Base-by-base conservation (phyloP, 2,113 vertebrate species). In the Sylvia atricapilla region DNA sequence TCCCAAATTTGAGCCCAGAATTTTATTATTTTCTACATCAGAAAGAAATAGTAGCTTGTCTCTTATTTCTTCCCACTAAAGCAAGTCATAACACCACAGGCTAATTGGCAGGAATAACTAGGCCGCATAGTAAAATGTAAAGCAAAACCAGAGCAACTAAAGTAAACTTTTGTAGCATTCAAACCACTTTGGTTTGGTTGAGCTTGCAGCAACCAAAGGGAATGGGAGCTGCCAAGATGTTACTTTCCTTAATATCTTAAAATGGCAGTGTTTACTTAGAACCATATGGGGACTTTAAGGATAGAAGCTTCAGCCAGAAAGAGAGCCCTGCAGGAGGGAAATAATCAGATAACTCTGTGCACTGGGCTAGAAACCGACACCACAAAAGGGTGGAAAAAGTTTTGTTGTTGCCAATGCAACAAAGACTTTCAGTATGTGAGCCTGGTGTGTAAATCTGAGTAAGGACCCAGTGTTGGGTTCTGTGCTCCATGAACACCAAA, bases 71-170 rank as follows among this genome's bases (percentile, higher is more conserved):
- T 82, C 92, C 94, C 93, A 89, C 93, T 89, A 76, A 80, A 91
- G 89, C 96, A 95, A 87, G 89, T 95, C 44, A 4, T 94, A 96
- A 93, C 96, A 94, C 93, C 84, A 89, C 2, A 52, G 91, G 77
- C 91, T 93, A 96, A 97, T 93, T 96, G 95, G 95, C 95, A 96
- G 91, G 84, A 80, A 59, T 83, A 77, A 85, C 70, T 11, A 95
- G 96, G 96, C 95, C 47, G 0, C 95, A 91, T 24, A 96, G 89
- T 95, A 94, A 97, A 97, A 90, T 30, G 87, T 87, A 95, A 96
- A 96, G 94, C 95, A 94, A 96, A 95, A 95, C 94, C 91, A 97
- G 95, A 95, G 94, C 78, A 75, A 92, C 95, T 96, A 96, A 96
- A 96, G 94, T 90, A 95, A 96, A 97, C 91, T 92, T 90, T 7